These are phyloP conservation scores for Doryteuthis pealeii DNA, from an alignment of 1,140 invertebrate genomes.

Conservation along the genomic window DNA sequence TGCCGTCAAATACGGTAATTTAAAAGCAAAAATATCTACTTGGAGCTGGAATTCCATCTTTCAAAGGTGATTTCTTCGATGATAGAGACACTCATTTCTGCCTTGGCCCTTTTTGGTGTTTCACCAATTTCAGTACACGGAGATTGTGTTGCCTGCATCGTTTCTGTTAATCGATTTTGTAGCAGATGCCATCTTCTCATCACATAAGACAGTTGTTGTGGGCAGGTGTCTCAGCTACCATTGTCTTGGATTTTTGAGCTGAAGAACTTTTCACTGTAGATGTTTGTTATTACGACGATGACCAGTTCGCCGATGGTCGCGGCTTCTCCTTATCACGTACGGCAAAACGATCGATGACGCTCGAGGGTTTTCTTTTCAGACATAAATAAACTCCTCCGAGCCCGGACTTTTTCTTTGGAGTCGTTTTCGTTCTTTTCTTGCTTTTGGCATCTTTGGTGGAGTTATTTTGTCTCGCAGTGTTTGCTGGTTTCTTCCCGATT, in stretches of 20 bases:
- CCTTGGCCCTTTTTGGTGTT: not conserved
- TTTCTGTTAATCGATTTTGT: not conserved
- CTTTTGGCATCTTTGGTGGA: not conserved
- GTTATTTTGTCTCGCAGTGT: not conserved
- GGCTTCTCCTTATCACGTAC: not conserved
- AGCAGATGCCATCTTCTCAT: not conserved
- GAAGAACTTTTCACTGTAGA: not conserved
- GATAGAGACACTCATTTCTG: not conserved
- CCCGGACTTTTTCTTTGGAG: not conserved
- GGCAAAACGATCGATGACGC: not conserved
- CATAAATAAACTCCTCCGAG: not conserved
- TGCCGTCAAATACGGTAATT: too few relatives aligned
- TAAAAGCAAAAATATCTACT: too few relatives aligned
- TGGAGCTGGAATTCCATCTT: not conserved
- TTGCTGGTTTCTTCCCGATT: not conserved
- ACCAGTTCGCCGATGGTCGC: not conserved
- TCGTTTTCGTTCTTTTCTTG: not conserved
- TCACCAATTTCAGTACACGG: not conserved
- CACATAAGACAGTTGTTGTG: not conserved
- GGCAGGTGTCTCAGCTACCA: not conserved
- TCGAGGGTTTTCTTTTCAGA: not conserved
- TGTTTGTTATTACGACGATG: not conserved
- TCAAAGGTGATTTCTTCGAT: slow-evolving; percentile 6
- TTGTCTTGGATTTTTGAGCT: not conserved
- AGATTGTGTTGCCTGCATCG: not conserved